These are phyloP conservation scores for Brachyalestes nurse DNA, from an alignment of 2,797 vertebrate genomes.

Conservation along the genomic window DNA sequence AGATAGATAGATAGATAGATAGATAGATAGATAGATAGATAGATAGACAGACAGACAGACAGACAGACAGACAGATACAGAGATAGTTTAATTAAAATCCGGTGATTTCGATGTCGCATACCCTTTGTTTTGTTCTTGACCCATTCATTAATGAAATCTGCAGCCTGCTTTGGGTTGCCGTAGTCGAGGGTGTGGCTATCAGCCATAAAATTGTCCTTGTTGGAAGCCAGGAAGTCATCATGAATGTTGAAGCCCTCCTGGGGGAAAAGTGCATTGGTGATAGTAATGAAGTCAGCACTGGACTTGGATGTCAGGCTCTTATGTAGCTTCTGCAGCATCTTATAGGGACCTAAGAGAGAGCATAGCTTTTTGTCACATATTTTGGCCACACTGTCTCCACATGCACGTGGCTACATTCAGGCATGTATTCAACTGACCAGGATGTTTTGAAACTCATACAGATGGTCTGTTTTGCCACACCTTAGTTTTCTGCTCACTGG, in stretches of 20 bases:
- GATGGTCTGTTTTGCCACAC: no score
- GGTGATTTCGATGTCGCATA: slow-evolving; percentile 55
- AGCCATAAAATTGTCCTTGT: slow-evolving; percentile 90
- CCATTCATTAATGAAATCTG: slow-evolving; percentile 88
- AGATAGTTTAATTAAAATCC: no score
- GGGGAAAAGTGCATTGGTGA: slow-evolving; percentile 90
- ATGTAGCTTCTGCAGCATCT: slow-evolving; percentile 91
- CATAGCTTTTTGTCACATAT: slow-evolving; percentile 13
- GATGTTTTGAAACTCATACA: no score
- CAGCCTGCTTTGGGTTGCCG: slow-evolving; percentile 76
- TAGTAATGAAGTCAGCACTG: slow-evolving; percentile 87
- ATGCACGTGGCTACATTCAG: background rate
- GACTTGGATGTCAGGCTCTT: slow-evolving; percentile 88
- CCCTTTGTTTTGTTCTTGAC: slow-evolving; percentile 91
- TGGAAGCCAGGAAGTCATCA: slow-evolving; percentile 81
- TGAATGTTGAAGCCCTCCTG: slow-evolving; percentile 84
- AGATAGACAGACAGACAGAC: no score
- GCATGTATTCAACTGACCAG: no score
- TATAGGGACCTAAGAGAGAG: slow-evolving; percentile 84
- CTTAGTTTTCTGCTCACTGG: no score
- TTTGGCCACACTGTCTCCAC: background rate
- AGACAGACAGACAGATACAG: no score
- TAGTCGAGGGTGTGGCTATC: slow-evolving; percentile 84
- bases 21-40: no score
- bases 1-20: no score